Base-by-base conservation (phyloP, 2,888 invertebrate genomes). In the Oligia fasciuncula region DNA sequence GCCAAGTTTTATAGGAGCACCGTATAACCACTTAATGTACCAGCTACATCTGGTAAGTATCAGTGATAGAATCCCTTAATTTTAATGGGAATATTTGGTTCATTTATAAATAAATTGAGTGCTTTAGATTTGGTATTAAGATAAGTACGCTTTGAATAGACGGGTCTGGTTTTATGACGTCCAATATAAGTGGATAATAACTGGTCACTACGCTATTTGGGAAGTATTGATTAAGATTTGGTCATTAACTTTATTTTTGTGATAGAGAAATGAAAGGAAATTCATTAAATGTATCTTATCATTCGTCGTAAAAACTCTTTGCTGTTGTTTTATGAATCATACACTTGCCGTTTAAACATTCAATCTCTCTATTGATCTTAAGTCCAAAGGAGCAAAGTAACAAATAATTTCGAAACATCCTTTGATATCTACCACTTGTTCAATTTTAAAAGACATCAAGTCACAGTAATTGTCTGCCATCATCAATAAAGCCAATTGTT, bases 21-120 rank as follows among this genome's bases (percentile, higher is more conserved):
- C 85, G 74, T 77, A 84, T 73, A 80, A 60, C 87, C 85, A 85
- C 85, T 85, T 85, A 87, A 87, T 80, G 73, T 77, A 76, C 87
- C 81, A 65, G 81, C 81, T 85, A 83, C 89, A 89, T 89, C 89
- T 89, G 89, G 84, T 87, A 87, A 87, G 85, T 90, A 89, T 90
- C 90, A 87, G 69, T 81, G 87, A 86, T 90, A 88, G 83, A 78
- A 84, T 87, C 85, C 87, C 82, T 81, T 84, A 90, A 86, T 89
- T 79, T 85, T 88, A 87, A 90, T 87, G 87, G 85, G 85, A 84
- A 84, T 87, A 88, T 86, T 84, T 80, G 75, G 84, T 90, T 88
- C 79, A 82, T 86, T 85, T 89, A 80, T 80, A 83, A 72, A 83
- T 88, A 86, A 80, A 86, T 83, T 80, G 78, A 90, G 89, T 87